Base-by-base conservation (phyloP, 1,140 invertebrate genomes). In the Conopomorpha cramerella region DNA sequence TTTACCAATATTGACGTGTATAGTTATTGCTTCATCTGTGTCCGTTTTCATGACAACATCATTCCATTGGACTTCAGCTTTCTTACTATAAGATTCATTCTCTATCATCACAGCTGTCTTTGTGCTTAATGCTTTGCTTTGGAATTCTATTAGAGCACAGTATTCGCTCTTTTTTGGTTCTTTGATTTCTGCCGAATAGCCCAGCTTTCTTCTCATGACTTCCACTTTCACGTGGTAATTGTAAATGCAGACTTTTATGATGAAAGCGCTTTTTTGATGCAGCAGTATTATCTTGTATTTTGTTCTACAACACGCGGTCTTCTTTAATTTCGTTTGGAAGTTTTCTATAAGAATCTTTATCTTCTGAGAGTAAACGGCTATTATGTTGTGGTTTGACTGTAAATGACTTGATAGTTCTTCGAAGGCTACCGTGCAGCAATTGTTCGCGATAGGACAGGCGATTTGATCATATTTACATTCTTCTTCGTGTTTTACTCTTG, bases 321-420 rank as follows among this genome's bases (percentile, higher is more conserved):
- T 68, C 46, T 66, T 72, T 10, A 76, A 50, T 35, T 77, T 74
- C 0, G 56, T 70, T 39, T 70, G 65, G 47, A 78, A 77, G 46
- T 76, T 74, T 45, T 76, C 71, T 46, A 78, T 76, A 15, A 76
- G 45, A 28, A 78, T 74, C 32, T 72, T 74, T 18, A 76, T 72
- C 50, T 71, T 74, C 34, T 68, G 64, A 2, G 71, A 68, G 50
- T 74, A 68, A 19, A 77, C 63, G 1, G 71, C 64, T 16, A 68
- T 74, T 34, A 74, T 63, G 33, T 67, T 71, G 51, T 78, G 74
- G 8, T 36, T 58, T 3, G 45, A 46, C 17, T 66, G 56, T 10
- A 78, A 52, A 36, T 78, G 74, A 4, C 39, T 46, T 16, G 62
- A 56, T 1, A 78, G 54, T 46, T 67, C 65, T 38, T 72, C 62